A percentile compares a stretch with the other conserved stretches of the same genome.
Conservation (phyloP, 2,888 invertebrate species). For the Hydrotaea diabolus region DNA sequence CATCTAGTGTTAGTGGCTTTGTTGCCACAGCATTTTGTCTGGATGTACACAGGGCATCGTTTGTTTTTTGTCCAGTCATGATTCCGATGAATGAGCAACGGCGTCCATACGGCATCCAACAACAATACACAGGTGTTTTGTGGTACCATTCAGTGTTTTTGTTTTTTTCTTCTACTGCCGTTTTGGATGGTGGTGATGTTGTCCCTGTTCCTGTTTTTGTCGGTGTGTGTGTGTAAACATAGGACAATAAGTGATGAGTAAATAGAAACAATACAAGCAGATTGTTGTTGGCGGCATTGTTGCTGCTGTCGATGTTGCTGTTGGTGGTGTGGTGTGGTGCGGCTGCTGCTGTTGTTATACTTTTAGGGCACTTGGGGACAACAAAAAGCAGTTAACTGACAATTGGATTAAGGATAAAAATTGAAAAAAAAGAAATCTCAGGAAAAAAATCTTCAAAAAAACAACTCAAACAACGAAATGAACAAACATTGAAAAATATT, state of each 20-base stretch:
- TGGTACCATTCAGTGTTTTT: background rate
- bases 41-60: background rate
- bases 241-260: background rate
- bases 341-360: background rate
- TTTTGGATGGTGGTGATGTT: background rate
- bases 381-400: conserved; percentile 26
- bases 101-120: background rate
- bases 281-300: background rate
- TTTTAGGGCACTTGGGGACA: conserved; percentile 2
- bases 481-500: too few relatives aligned
- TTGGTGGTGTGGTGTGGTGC: background rate
- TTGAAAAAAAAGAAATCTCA: background rate
- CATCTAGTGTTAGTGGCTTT: too few relatives aligned
- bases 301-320: background rate
- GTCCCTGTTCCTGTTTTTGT: background rate
- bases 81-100: background rate
- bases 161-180: background rate
- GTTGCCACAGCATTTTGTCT: background rate
- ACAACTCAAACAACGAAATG: too few relatives aligned
- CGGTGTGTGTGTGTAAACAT: background rate
- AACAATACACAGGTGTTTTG: background rate
- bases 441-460: too few relatives aligned
- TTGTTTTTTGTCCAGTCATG: background rate
- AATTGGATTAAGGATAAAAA: conserved; percentile 21
- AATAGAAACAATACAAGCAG: background rate